Evolutionary conservation across 2,888 invertebrate species (phyloP).

Genomic region (Bombylius discolor): DNA sequence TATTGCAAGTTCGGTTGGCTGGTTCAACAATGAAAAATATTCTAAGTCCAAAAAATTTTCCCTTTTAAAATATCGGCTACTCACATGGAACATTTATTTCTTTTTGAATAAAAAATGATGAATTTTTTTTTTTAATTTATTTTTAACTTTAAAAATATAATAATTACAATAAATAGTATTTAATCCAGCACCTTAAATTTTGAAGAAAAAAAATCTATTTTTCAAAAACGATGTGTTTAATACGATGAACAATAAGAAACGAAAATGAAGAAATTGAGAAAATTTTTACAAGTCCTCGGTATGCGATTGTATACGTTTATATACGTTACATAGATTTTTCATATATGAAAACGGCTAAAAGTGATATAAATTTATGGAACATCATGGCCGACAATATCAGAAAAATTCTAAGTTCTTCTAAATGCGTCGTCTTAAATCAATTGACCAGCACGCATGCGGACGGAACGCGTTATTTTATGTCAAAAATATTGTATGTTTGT

Average conservation of each 20-base stretch:
- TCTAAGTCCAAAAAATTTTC: conserved; percentile 6
- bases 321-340: neutral
- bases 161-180: no score
- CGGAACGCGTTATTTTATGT: no score
- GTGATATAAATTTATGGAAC: neutral
- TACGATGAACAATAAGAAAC: conserved; percentile 8
- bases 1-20: neutral
- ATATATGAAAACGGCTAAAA: neutral
- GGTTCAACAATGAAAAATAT: conserved; percentile 3
- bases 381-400: conserved; percentile 1
- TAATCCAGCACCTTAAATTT: no score
- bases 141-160: no score
- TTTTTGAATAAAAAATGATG: neutral
- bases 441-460: no score
- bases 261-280: conserved; percentile 10
- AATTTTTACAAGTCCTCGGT: conserved; percentile 17
- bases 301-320: conserved; percentile 3
- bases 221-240: neutral
- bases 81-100: neutral
- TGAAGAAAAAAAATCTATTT: neutral
- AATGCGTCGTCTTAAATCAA: neutral
- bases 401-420: conserved; percentile 4
- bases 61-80: neutral
- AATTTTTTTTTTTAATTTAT: neutral
- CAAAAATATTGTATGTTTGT: no score